These are phyloP conservation scores for Marronus borbonicus DNA, from an alignment of 2,888 invertebrate genomes.

Conservation along the genomic window DNA sequence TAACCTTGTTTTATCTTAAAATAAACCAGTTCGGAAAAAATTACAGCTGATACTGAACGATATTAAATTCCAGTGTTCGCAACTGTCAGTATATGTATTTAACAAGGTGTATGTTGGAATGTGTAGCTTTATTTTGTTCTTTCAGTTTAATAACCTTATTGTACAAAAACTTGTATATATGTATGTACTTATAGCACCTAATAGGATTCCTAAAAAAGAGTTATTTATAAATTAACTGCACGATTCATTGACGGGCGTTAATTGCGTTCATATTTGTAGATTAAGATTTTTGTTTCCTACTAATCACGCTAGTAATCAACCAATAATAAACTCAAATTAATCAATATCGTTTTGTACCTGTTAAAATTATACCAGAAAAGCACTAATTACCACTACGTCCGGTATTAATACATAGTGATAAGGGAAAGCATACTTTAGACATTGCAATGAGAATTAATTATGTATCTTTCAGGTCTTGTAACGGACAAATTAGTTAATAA, in stretches of 20 bases:
- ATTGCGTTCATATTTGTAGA: not conserved
- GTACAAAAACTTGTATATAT: too few species aligned
- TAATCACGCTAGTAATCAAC: not conserved
- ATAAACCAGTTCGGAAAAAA: not conserved
- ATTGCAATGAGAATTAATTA: too few species aligned
- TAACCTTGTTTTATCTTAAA: constrained; percentile 7
- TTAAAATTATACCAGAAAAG: not conserved
- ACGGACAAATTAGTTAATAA: constrained; percentile 25
- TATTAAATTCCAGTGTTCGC: too few species aligned
- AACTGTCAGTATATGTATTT: too few species aligned
- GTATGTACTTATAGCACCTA: too few species aligned
- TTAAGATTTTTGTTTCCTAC: not conserved
- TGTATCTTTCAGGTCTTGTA: constrained; percentile 1
- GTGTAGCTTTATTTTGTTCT: too few species aligned
- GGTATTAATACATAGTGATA: constrained; percentile 30
- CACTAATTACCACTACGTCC: constrained; percentile 27
- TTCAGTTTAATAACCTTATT: too few species aligned
- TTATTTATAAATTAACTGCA: not conserved
- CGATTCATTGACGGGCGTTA: not conserved
- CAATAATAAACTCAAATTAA: constrained; percentile 11
- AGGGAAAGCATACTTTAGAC: constrained; percentile 24
- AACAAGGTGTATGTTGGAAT: too few species aligned
- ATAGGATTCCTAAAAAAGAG: too few species aligned
- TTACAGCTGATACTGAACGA: too few species aligned
- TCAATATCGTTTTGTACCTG: constrained; percentile 11